Conservation (phyloP, 2,888 invertebrate species). For the Apoderus coryli region DNA sequence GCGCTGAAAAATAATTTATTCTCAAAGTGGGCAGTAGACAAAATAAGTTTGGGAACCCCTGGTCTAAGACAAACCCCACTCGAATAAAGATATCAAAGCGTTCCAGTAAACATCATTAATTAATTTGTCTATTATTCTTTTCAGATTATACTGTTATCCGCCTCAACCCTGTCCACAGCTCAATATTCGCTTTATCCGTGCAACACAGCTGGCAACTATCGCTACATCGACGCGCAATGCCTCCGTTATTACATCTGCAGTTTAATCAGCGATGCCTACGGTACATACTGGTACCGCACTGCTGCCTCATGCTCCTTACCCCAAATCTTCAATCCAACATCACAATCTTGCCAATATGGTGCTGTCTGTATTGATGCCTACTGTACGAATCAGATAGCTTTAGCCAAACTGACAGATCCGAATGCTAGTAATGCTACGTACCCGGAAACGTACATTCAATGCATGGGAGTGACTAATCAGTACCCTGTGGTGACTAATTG, state of each 20-base stretch:
- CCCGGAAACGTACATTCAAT: slow-evolving; percentile 3
- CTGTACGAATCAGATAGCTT: slow-evolving; percentile 1
- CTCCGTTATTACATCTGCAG: slow-evolving; percentile 1
- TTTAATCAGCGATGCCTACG: background rate
- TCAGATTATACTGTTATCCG: too few relatives aligned
- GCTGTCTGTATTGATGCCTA: background rate
- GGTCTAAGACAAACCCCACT: too few relatives aligned
- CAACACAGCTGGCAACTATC: slow-evolving; percentile 2
- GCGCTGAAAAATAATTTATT: too few relatives aligned
- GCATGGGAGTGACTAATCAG: slow-evolving; percentile 5
- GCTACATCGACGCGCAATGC: slow-evolving; percentile 1
- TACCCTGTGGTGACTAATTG: slow-evolving; percentile 3
- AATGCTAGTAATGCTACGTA: slow-evolving; percentile 3
- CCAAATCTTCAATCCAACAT: slow-evolving; percentile 4
- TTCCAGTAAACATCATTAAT: too few relatives aligned
- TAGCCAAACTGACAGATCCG: slow-evolving; percentile 2
- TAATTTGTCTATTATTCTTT: too few relatives aligned
- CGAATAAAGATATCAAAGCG: too few relatives aligned
- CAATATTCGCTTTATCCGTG: slow-evolving; percentile 1
- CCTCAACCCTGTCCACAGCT: too few relatives aligned
- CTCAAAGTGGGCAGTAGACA: too few relatives aligned
- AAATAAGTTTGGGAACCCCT: too few relatives aligned
- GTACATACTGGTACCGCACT: slow-evolving; percentile 2
- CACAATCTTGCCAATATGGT: slow-evolving; percentile 1
- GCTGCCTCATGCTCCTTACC: slow-evolving; percentile 1